Conservation (phyloP, 2,797 vertebrate species). For the Amazonetta brasiliensis region DNA sequence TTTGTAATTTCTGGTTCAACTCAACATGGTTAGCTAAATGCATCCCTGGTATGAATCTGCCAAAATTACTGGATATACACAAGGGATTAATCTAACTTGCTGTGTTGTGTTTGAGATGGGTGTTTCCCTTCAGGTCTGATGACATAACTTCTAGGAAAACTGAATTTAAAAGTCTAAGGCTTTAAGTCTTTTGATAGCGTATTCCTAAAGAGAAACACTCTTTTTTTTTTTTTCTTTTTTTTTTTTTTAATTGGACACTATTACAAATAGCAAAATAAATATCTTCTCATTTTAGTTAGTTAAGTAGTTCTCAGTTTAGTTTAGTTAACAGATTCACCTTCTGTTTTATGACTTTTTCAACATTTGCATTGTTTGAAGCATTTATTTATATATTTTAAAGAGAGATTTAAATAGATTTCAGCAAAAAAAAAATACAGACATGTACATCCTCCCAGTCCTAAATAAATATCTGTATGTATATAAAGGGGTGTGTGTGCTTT, state of each 20-base stretch:
- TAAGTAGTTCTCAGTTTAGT: neutral
- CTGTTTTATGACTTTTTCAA: neutral
- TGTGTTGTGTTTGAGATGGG: neutral
- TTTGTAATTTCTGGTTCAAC: conserved; percentile 47
- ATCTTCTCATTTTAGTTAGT: neutral
- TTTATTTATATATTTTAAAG: conserved; percentile 27
- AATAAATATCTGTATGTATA: neutral
- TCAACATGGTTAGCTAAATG: neutral
- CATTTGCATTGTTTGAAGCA: neutral
- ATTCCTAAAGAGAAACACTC: neutral
- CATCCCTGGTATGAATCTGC: neutral
- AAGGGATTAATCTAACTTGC: neutral
- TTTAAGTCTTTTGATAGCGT: neutral
- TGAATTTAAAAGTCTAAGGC: neutral
- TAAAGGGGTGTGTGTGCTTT: neutral
- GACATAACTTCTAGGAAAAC: conserved; percentile 40
- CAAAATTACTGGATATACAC: neutral
- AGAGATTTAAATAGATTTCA: conserved; percentile 1
- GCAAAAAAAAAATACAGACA: neutral
- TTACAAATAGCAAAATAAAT: neutral
- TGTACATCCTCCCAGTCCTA: neutral
- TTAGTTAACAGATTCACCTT: neutral
- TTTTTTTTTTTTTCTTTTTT: neutral
- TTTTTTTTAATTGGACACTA: neutral
- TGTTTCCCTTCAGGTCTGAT: conserved; percentile 31